Evolutionary conservation across 2,888 invertebrate genomes (phyloP).

Genomic region (Ochlodes sylvanus): DNA sequence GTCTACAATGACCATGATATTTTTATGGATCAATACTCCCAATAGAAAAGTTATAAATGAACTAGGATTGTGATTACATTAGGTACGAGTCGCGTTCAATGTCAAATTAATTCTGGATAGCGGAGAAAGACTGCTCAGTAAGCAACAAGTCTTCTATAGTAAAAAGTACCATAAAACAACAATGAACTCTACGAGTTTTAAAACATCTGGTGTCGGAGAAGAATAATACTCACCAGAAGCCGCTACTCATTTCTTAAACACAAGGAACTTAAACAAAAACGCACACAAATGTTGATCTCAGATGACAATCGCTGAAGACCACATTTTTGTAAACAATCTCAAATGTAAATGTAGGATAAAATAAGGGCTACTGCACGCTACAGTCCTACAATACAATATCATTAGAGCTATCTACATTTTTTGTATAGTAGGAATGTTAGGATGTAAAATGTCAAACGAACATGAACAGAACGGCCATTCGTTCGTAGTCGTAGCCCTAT

Average conservation of each 20-base stretch:
- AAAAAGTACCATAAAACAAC: conserved; percentile 13
- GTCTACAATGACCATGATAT: neutral
- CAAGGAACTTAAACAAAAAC: conserved; percentile 31
- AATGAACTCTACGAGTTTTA: conserved; percentile 18
- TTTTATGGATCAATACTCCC: conserved; percentile 23
- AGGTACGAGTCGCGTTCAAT: conserved; percentile 21
- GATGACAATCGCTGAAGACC: conserved; percentile 7
- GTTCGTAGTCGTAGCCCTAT: no score
- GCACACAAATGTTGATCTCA: conserved; percentile 17
- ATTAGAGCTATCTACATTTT: neutral
- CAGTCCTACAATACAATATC: no score
- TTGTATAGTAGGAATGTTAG: no score
- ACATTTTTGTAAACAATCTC: conserved; percentile 33
- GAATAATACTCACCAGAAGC: conserved; percentile 30
- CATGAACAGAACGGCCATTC: neutral
- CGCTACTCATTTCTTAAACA: conserved; percentile 35
- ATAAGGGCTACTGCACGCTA: neutral
- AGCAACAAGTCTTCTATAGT: conserved; percentile 20
- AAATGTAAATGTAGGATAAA: conserved; percentile 1
- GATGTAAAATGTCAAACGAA: conserved; percentile 12
- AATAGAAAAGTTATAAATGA: conserved; percentile 14
- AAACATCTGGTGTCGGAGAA: conserved; percentile 27
- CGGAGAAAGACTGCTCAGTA: conserved; percentile 7
- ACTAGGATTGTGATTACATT: conserved; percentile 1
- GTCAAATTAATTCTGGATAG: conserved; percentile 30